phyloP scores from a whole-genome alignment of 2,888 invertebrate species.

The Microdon myrmicae region DNA sequence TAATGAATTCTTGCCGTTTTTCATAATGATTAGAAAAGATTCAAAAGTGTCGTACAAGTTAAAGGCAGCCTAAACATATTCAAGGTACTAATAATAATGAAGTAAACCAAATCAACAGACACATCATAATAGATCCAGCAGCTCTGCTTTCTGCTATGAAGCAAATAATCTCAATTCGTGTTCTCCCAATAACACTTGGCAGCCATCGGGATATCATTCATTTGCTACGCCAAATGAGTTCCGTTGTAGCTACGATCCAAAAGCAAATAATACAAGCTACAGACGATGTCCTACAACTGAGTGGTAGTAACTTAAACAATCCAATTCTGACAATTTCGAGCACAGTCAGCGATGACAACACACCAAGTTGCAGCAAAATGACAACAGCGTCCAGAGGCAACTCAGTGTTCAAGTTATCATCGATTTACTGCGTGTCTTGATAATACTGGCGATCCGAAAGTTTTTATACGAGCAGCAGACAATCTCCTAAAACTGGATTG shows the following conservation, averaged over 20 bases:
- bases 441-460: too few species aligned
- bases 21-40: too few species aligned
- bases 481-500: too few species aligned
- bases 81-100: too few species aligned
- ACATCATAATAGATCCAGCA: conserved; percentile 80
- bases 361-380: conserved; percentile 11
- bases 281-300: conserved; percentile 75
- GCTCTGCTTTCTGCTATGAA: conserved; percentile 81
- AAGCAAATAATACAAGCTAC: conserved; percentile 77
- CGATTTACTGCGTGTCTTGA: conserved; percentile 25
- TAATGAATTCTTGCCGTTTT: too few species aligned
- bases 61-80: too few species aligned
- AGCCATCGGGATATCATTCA: conserved; percentile 82
- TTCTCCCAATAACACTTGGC: conserved; percentile 76
- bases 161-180: conserved; percentile 78
- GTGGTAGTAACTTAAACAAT: conserved; percentile 71
- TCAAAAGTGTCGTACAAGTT: too few species aligned
- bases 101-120: too few species aligned
- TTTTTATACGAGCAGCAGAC: too few species aligned
- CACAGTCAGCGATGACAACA: conserved; percentile 8
- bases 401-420: conserved; percentile 25
- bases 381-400: conserved; percentile 4
- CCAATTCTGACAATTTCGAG: conserved; percentile 58
- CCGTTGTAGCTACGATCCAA: conserved; percentile 81
- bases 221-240: conserved; percentile 78